Evolutionary conservation across 2,113 vertebrate species (phyloP).

Genomic region (Climacteris rufus): DNA sequence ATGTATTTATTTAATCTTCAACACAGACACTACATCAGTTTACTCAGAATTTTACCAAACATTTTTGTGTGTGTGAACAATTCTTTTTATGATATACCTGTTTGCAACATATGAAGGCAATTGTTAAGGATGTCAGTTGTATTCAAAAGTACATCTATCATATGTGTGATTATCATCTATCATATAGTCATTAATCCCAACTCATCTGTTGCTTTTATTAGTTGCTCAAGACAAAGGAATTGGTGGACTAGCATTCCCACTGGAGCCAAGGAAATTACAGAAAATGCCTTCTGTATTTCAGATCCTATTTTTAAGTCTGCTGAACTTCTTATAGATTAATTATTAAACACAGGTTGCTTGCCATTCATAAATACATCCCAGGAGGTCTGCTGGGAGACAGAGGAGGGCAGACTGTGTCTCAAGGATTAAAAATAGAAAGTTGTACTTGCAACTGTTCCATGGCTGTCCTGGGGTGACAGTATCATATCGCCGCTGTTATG

Average conservation of each 20-base stretch:
- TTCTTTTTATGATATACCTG: neutral
- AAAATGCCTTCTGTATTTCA: neutral
- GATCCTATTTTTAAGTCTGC: neutral
- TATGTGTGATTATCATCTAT: too few relatives aligned
- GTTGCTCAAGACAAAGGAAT: neutral
- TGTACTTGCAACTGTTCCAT: neutral
- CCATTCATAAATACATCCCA: neutral
- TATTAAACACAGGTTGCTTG: neutral
- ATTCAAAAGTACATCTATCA: neutral
- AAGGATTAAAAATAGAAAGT: neutral
- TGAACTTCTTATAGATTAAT: neutral
- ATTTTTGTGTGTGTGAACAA: neutral
- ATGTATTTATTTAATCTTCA: neutral
- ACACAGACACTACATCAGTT: neutral
- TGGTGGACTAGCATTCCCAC: neutral
- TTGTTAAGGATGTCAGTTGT: neutral
- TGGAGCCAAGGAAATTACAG: neutral
- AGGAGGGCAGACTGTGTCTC: neutral
- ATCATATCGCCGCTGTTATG: too few relatives aligned
- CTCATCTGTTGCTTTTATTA: neutral
- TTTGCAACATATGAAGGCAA: neutral
- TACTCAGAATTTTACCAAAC: neutral
- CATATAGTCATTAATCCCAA: neutral
- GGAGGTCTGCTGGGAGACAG: neutral
- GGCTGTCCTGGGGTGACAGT: too few relatives aligned